phyloP scores from a whole-genome alignment of 2,113 vertebrate species.

The Pelobates fuscus region DNA sequence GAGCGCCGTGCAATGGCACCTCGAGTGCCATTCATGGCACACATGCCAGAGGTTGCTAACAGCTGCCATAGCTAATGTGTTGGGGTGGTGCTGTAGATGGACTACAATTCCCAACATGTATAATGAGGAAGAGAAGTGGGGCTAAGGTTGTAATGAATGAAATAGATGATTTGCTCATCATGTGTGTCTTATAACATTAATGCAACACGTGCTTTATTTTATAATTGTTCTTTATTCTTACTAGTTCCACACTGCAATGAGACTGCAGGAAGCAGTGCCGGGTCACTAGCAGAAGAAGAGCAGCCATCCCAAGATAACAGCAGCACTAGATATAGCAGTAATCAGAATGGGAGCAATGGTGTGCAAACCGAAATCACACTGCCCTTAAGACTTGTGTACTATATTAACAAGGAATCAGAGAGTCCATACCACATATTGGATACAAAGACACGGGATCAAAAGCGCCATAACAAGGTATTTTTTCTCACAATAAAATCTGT shows the following conservation, averaged over 20 bases:
- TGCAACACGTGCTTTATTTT: constrained; percentile 26
- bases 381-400: constrained; percentile 94
- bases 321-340: constrained; percentile 72
- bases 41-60: too few species aligned
- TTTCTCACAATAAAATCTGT: too few species aligned
- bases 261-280: constrained; percentile 63
- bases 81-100: too few species aligned
- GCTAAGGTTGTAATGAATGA: too few species aligned
- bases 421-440: constrained; percentile 92
- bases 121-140: too few species aligned
- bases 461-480: constrained; percentile 83
- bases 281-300: constrained; percentile 63
- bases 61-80: too few species aligned
- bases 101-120: too few species aligned
- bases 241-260: constrained; percentile 73
- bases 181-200: background rate
- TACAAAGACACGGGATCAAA: constrained; percentile 85
- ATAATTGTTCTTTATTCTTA: constrained; percentile 25
- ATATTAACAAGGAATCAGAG: constrained; percentile 90
- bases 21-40: too few species aligned
- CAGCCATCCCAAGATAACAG: constrained; percentile 64
- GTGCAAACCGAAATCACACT: constrained; percentile 82
- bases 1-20: too few species aligned
- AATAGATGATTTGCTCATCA: too few species aligned
- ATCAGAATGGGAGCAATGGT: constrained; percentile 72